Percentiles rank a stretch among this genome's conserved stretches.
These are phyloP conservation scores for Pteromalus puparum DNA, from an alignment of 1,140 invertebrate species.

Conservation along the genomic window DNA sequence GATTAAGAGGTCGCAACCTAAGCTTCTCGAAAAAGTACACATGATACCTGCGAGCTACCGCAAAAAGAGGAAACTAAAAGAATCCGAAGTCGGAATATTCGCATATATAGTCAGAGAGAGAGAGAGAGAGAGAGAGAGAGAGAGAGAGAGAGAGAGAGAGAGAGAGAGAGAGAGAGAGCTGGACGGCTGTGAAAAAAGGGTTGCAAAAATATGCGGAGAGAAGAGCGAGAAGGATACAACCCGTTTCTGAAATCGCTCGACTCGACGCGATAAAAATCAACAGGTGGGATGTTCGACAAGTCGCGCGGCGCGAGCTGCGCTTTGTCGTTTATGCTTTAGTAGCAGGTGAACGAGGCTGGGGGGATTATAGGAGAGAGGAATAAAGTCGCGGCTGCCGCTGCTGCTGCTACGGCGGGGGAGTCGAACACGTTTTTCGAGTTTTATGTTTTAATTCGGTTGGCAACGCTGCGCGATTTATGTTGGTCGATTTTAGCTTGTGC, in stretches of 20 bases:
- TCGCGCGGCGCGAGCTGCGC: slow-evolving; percentile 6
- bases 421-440: background rate
- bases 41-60: slow-evolving; percentile 1
- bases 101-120: background rate
- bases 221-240: slow-evolving; percentile 1
- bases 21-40: background rate
- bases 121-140: background rate
- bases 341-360: background rate
- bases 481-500: too few relatives aligned
- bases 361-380: background rate
- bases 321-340: background rate
- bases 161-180: background rate
- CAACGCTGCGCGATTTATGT: too few relatives aligned
- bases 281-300: slow-evolving; percentile 47
- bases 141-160: too few relatives aligned
- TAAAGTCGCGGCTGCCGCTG: too few relatives aligned
- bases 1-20: slow-evolving; percentile 13
- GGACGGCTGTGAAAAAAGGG: background rate
- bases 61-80: background rate
- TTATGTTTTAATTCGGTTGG: background rate
- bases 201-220: background rate
- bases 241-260: slow-evolving; percentile 44
- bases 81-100: background rate
- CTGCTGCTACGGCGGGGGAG: background rate
- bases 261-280: slow-evolving; percentile 47